Evolutionary conservation across 2,113 vertebrate species (phyloP), one percentile per base, ranked within the genome.

Genomic region (Neogale vison): DNA sequence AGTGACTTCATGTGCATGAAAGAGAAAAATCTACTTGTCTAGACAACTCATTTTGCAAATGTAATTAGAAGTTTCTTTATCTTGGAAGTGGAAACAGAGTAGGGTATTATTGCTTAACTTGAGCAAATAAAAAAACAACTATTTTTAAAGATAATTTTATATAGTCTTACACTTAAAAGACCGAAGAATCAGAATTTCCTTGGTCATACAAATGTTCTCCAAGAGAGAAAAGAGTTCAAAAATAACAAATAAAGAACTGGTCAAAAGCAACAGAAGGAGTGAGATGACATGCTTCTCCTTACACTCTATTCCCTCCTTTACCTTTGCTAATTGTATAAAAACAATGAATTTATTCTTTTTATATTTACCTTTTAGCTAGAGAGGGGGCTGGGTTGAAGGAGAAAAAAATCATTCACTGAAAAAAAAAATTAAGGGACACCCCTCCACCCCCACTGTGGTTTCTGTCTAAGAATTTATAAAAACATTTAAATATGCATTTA

Each of bases 31-130:
- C 18, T 26, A 23, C 5, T 12, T 61, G 31, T 72, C 14, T 76
- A 88, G 84, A 92, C 89, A 96, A 90, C 13, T 36, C 80, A 59
- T 57, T 95, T 86, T 82, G 20, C 59, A 93, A 94, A 61, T 50
- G 13, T 80, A 92, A 87, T 47, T 69, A 39, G 50, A 96, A 50
- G 39, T 96, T 6, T 81, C 42, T 83, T 92, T 91, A 82, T 59
- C 31, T 93, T 88, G 92, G 79, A 92, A 93, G 82, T 71, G 31
- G 13, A 88, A 91, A 76, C 23, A 86, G 47, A 21, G 13, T 18
- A 85, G 17, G 50, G 55, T 3, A 55, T 71, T 71, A 83, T 39
- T 57, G n/a, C 42, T 95, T 88, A 83, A 81, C 45, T 81, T 93
- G 8, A 80, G 36, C 20, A 93, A 92, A 52, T 47, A 11, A 45